These are phyloP conservation scores for Eupithecia inturbata DNA, from an alignment of 2,888 invertebrate species.

Conservation along the genomic window DNA sequence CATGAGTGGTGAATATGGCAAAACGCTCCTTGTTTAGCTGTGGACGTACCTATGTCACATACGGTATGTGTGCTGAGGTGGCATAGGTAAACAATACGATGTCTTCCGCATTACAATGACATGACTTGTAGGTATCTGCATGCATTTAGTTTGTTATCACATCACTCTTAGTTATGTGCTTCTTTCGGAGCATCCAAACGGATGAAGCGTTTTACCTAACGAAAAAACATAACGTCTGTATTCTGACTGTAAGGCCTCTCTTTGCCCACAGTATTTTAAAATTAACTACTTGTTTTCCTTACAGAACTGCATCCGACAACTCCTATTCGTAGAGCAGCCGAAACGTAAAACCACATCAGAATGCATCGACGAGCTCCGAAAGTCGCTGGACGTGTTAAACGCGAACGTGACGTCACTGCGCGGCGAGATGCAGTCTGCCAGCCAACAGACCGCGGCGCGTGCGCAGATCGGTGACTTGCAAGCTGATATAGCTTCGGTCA, in stretches of 20 bases:
- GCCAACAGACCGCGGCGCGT: conserved; percentile 76
- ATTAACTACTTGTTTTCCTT: conserved; percentile 15
- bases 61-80: too few relatives aligned
- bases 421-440: conserved; percentile 84
- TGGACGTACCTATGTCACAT: too few relatives aligned
- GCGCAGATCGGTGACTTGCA: conserved; percentile 87
- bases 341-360: conserved; percentile 87
- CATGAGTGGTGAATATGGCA: too few relatives aligned
- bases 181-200: too few relatives aligned
- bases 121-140: too few relatives aligned
- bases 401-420: conserved; percentile 87
- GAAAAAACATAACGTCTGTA: too few relatives aligned
- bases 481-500: conserved; percentile 88
- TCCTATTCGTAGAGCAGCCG: conserved; percentile 86
- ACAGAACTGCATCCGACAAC: conserved; percentile 71
- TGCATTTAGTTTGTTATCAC: too few relatives aligned
- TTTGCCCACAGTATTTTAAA: background rate
- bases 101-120: too few relatives aligned
- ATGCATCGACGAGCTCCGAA: conserved; percentile 87
- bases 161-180: too few relatives aligned
- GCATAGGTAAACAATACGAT: too few relatives aligned
- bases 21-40: too few relatives aligned
- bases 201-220: too few relatives aligned
- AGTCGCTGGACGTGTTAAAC: conserved; percentile 87
- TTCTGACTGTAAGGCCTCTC: background rate